A percentile compares a stretch with the other conserved stretches of the same genome.
Conservation (phyloP, 2,113 vertebrate species). For the Gymnocephalus cernua region DNA sequence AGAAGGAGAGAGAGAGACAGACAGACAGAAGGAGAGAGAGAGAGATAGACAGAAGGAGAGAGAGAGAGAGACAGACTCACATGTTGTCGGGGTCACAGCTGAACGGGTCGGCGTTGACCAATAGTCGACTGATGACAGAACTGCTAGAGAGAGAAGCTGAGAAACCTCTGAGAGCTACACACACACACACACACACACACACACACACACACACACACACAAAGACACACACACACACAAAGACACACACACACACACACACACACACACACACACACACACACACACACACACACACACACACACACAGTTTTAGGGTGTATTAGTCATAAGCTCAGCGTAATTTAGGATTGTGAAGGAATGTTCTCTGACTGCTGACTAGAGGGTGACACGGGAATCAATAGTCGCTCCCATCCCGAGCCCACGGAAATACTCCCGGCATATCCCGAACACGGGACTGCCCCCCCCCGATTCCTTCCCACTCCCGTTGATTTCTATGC, state of each 20-base stretch:
- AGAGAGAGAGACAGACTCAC: conserved; percentile 82
- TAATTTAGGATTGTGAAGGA: too few species aligned
- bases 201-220: conserved; percentile 6
- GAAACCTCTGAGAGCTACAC: conserved; percentile 89
- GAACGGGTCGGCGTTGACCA: conserved; percentile 94
- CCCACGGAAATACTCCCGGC: too few species aligned
- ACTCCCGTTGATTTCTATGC: too few species aligned
- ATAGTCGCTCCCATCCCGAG: too few species aligned
- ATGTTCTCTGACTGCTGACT: too few species aligned
- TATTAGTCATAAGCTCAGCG: too few species aligned
- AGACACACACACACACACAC: conserved; percentile 10
- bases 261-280: background rate
- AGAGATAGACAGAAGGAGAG: background rate
- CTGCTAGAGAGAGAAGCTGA: conserved; percentile 91
- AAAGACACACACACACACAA: conserved; percentile 3
- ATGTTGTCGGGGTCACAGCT: conserved; percentile 93
- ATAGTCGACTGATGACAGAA: conserved; percentile 92
- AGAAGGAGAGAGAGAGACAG: conserved; percentile 17
- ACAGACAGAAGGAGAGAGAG: background rate
- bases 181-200: conserved; percentile 32
- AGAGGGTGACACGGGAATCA: too few species aligned
- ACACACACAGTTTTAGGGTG: too few species aligned
- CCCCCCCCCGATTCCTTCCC: too few species aligned
- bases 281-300: too few species aligned
- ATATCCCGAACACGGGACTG: too few species aligned